A percentile compares a stretch with the other conserved stretches of the same genome.
Evolutionary conservation across 2,113 vertebrate species (phyloP).

Genomic region (Arizona elegans): DNA sequence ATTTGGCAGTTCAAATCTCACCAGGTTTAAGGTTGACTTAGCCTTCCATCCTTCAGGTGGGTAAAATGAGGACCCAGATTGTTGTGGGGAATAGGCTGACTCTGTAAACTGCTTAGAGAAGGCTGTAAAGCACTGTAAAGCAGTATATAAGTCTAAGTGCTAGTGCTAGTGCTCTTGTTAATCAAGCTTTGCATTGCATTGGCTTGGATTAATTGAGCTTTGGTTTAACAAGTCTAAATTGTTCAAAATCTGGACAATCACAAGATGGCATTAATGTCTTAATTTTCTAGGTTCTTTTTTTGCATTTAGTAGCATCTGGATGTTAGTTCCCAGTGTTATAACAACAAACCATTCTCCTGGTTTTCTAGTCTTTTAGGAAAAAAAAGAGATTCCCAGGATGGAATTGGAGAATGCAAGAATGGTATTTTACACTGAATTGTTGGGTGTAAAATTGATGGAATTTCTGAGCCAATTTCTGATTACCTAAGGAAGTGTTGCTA

Average conservation of each 20-base stretch:
- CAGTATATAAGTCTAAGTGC: no score
- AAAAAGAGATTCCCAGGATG: not conserved
- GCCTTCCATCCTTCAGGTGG: no score
- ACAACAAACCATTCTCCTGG: not conserved
- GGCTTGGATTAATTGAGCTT: not conserved
- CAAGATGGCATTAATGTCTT: not conserved
- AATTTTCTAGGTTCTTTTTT: not conserved
- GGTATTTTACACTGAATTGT: not conserved
- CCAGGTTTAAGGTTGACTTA: no score
- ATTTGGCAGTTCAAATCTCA: no score
- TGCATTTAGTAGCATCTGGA: not conserved
- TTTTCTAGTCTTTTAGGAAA: not conserved
- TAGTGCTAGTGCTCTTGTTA: no score
- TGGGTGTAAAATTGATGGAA: constrained; percentile 12
- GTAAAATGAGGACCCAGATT: no score
- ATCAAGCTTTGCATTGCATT: not conserved
- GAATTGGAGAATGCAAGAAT: not conserved
- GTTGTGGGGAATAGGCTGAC: no score
- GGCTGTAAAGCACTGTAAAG: no score
- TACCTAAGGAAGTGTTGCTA: constrained; percentile 14
- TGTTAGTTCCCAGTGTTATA: not conserved
- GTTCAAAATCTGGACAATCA: not conserved
- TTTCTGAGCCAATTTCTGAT: not conserved
- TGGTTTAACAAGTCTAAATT: not conserved
- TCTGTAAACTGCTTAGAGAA: no score